These are phyloP conservation scores for Danio tinwini DNA, from an alignment of 2,797 vertebrate species.

Conservation along the genomic window DNA sequence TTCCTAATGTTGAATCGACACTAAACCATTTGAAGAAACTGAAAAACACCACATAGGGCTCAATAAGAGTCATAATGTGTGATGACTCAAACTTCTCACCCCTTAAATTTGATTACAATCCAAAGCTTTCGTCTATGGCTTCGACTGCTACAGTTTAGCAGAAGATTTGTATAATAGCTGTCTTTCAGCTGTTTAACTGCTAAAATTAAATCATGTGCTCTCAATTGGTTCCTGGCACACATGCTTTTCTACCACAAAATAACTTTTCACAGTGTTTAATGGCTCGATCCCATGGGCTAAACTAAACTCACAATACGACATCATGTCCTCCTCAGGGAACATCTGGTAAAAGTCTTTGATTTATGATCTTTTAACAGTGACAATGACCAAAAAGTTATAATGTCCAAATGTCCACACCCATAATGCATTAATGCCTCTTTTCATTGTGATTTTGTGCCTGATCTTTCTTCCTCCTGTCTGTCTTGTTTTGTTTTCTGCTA, in stretches of 20 bases:
- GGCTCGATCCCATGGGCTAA: slow-evolving; percentile 19
- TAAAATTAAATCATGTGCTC: neutral
- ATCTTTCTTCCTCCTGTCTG: slow-evolving; percentile 9
- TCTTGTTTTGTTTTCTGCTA: slow-evolving; percentile 28
- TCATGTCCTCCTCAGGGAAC: slow-evolving; percentile 10
- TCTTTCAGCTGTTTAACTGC: neutral
- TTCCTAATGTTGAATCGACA: slow-evolving; percentile 36
- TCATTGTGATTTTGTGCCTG: slow-evolving; percentile 30
- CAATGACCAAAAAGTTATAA: neutral
- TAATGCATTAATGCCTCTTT: slow-evolving; percentile 32
- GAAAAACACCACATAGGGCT: neutral
- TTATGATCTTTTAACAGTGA: slow-evolving; percentile 30
- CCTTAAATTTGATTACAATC: slow-evolving; percentile 20
- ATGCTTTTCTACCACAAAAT: neutral
- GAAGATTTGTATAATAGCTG: slow-evolving; percentile 4
- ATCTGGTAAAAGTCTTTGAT: slow-evolving; percentile 41
- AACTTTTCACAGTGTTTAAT: slow-evolving; percentile 27
- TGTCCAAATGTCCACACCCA: slow-evolving; percentile 31
- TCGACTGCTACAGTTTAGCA: neutral
- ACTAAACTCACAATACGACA: slow-evolving; percentile 26
- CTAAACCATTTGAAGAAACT: slow-evolving; percentile 13
- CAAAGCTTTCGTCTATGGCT: neutral
- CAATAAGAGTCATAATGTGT: neutral
- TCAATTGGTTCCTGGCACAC: neutral
- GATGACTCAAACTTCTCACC: slow-evolving; percentile 9